Conservation (phyloP, 2,113 vertebrate genomes). For the Poeciliopsis occidentalis region DNA sequence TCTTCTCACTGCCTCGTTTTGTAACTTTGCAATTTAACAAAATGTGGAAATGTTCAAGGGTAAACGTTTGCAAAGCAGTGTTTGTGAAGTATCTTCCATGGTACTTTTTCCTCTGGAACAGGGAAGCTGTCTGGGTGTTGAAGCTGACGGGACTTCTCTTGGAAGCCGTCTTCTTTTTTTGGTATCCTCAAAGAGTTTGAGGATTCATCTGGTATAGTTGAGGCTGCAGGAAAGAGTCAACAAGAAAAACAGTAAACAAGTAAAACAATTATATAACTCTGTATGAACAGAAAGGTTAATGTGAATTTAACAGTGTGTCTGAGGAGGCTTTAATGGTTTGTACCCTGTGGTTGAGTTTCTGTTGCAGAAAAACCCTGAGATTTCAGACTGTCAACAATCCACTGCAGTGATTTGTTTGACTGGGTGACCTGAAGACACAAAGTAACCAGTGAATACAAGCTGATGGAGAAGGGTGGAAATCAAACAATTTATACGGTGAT, state of each 20-base stretch:
- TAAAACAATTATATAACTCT: neutral
- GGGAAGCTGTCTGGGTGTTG: constrained; percentile 88
- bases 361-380: constrained; percentile 71
- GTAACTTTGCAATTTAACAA: neutral
- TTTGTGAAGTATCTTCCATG: constrained; percentile 87
- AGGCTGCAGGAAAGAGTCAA: constrained; percentile 16
- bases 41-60: neutral
- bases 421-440: constrained; percentile 79
- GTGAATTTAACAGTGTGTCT: neutral
- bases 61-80: neutral
- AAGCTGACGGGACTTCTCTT: constrained; percentile 84
- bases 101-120: constrained; percentile 93
- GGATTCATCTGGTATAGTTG: constrained; percentile 43
- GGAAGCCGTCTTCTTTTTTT: constrained; percentile 52
- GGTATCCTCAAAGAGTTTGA: constrained; percentile 10
- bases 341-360: constrained; percentile 74
- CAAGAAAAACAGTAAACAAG: neutral
- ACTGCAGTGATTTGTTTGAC: constrained; percentile 82
- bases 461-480: neutral
- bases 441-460: constrained; percentile 16
- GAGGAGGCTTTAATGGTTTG: constrained; percentile 41
- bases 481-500: neutral
- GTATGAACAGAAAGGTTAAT: neutral
- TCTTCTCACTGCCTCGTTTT: too few relatives aligned
- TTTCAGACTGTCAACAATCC: constrained; percentile 85